phyloP scores from a whole-genome alignment of 2,888 invertebrate genomes.

The Carabus problematicus region DNA sequence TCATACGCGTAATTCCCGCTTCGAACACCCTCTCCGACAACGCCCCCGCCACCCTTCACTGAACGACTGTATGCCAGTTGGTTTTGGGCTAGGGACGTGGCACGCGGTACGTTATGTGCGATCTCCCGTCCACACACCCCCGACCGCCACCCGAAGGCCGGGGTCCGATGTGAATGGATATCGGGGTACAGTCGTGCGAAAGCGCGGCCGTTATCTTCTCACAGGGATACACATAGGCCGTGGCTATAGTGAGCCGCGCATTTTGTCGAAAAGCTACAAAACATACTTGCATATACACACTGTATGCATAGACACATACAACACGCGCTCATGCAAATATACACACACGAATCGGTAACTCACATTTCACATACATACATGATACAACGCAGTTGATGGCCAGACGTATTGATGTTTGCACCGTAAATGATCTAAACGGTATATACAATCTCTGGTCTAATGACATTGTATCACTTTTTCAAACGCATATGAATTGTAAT shows the following conservation, averaged over 20 bases:
- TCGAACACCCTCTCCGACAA: neutral
- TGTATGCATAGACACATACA: too few relatives aligned
- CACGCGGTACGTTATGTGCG: constrained; percentile 12
- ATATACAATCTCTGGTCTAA: too few relatives aligned
- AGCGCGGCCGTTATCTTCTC: constrained; percentile 18
- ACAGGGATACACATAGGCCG: neutral
- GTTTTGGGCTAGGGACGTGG: neutral
- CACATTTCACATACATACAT: too few relatives aligned
- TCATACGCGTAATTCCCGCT: constrained; percentile 55
- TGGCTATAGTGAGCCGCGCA: neutral
- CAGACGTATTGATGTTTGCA: too few relatives aligned
- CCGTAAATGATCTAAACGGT: too few relatives aligned
- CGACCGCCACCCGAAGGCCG: neutral
- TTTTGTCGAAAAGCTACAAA: constrained; percentile 10
- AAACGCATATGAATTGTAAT: too few relatives aligned
- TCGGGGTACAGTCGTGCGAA: constrained; percentile 34
- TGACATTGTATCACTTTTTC: too few relatives aligned
- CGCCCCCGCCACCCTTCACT: constrained; percentile 8
- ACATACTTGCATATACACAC: neutral
- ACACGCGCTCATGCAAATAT: too few relatives aligned
- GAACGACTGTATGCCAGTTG: constrained; percentile 2
- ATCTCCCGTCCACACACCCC: constrained; percentile 12
- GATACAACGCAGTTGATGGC: too few relatives aligned
- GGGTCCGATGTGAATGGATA: neutral
- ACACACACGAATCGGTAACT: too few relatives aligned